Base-by-base conservation (phyloP, 2,797 vertebrate genomes). In the Poeciliopsis turneri region DNA sequence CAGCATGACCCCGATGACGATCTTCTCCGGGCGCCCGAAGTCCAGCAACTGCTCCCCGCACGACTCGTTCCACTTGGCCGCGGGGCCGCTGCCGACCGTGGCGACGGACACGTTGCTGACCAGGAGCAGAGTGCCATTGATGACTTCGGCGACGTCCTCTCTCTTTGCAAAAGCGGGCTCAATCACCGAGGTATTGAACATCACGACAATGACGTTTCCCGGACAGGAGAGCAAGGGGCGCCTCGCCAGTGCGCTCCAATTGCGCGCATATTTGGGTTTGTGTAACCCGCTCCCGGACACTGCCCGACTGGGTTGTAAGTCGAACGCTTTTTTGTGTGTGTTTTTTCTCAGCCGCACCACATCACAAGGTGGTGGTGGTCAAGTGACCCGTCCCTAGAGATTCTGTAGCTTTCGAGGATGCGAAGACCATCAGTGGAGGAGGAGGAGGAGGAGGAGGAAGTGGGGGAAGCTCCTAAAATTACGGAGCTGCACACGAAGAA, bases 121-220 rank as follows among this genome's bases (percentile, higher is more conserved):
- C 57, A 92, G 85, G 80, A 92, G 93, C 89, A 89, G 82, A 72
- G 94, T 94, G 92, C 91, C 95, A 94, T 95, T 95, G 90, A 90
- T 86, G 89, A 95, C 93, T 94, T 95, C 94, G 87, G 92, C 92
- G 84, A 92, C 81, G 76, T 93, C 90, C 87, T 94, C 92, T 74
- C 86, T 92, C 80, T 88, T 93, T 78, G 82, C 90, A 76, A 92
- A 92, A 91, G 92, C 91, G 91, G 87, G 84, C 86, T 94, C 94
- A 92, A 92, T 89, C 84, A 84, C 92, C 84, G 96, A 96, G 81
- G 93, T 95, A 85, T 95, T 96, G 91, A 93, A 96, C 96, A 96
- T 96, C 92, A 95, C 95, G 94, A 90, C 93, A 80, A 77, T 71
- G 85, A 83, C 46, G 57, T 76, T 86, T 78, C 80, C 86, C 90